Evolutionary conservation across 2,113 vertebrate genomes (phyloP).

Genomic region (Corythaeola cristata): DNA sequence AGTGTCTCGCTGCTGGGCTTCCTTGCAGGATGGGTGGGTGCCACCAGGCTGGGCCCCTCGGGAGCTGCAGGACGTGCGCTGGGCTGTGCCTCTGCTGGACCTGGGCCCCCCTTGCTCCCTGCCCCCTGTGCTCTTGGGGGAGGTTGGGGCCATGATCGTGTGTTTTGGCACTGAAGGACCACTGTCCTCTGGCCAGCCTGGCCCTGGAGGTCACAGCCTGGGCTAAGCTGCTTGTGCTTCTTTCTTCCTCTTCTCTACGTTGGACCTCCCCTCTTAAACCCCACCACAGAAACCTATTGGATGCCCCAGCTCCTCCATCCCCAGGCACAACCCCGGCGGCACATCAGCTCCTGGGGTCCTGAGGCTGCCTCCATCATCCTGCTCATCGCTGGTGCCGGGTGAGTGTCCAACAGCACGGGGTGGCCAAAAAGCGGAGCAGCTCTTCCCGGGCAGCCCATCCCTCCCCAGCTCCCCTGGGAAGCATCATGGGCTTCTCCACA

Average conservation of each 20-base stretch:
- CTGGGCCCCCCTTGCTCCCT: not conserved
- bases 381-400: not conserved
- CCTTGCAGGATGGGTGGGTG: not conserved
- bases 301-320: not conserved
- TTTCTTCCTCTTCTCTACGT: not conserved
- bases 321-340: not conserved
- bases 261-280: not conserved
- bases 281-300: rapidly evolving
- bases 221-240: not conserved
- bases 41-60: not conserved
- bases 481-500: rapidly evolving
- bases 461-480: not conserved
- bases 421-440: not conserved
- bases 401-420: not conserved
- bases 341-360: rapidly evolving
- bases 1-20: not conserved
- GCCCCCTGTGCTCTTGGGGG: not conserved
- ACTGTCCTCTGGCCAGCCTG: not conserved
- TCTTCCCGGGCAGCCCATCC: not conserved
- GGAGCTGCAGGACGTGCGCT: not conserved
- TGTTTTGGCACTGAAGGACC: not conserved
- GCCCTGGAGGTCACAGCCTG: not conserved
- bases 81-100: not conserved
- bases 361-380: not conserved
- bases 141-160: not conserved